Conservation (phyloP, 2,113 vertebrate genomes). For the Sinosuthora webbiana region DNA sequence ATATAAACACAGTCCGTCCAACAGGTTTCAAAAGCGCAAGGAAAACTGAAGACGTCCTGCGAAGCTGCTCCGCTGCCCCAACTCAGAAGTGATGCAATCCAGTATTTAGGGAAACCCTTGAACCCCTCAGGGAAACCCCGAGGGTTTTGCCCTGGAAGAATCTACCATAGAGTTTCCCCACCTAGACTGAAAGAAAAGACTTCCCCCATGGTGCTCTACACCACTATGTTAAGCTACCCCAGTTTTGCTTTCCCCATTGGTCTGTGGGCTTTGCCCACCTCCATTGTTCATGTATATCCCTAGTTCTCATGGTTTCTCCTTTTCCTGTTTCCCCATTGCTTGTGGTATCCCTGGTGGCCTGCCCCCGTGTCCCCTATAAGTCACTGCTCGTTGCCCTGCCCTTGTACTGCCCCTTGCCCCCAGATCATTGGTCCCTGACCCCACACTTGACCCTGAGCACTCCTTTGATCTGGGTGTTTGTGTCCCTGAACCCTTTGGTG, state of each 20-base stretch:
- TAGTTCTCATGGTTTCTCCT: background rate
- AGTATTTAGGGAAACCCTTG: background rate
- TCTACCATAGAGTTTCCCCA: background rate
- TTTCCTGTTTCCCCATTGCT: background rate
- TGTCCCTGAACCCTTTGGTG: background rate
- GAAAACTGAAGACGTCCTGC: background rate
- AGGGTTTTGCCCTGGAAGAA: background rate
- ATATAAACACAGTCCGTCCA: background rate
- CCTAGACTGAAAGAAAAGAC: background rate
- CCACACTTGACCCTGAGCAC: background rate
- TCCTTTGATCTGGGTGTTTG: background rate
- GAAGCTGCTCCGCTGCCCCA: background rate
- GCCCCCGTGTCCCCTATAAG: no score
- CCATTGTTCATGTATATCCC: no score
- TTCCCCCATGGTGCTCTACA: background rate
- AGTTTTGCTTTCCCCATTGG: background rate
- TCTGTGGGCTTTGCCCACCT: background rate
- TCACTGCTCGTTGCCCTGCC: background rate
- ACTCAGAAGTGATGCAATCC: background rate
- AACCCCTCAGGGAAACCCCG: background rate
- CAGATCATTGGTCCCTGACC: background rate
- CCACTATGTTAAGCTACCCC: background rate
- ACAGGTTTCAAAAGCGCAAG: background rate
- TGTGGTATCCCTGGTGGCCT: background rate
- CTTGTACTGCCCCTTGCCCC: no score